Evolutionary conservation across 2,888 invertebrate species (phyloP), one percentile per base, ranked within the genome.

Genomic region (Aethes cnicana): DNA sequence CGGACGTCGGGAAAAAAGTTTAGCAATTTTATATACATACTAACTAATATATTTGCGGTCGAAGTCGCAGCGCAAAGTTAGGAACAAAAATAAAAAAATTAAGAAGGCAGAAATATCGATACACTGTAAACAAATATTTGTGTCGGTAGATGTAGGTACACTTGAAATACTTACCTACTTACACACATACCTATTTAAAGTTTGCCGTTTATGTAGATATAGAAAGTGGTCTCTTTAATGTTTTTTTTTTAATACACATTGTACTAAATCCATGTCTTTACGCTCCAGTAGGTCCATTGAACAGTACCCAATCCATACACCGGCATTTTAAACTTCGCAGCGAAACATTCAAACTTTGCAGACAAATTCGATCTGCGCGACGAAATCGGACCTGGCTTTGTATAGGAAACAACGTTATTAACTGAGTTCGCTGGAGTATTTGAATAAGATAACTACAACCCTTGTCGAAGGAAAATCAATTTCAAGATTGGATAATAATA

Each of bases 261-360:
- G 3, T 12, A 21, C 37, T 12, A 8, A 41, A 41, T 25, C 17
- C 32, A 39, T 32, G 28, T 39, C 28, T 47, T 32, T 14, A 18
- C 32, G 12, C 47, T 32, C 18, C 32, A 12, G 37, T 21, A 30
- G 37, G 36, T 50, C 21, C 30, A 37, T 43, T 42, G 26, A 42
- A 20, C 35, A 47, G 41, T 39, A 32, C 37, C 32, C 12, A n/a
- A n/a, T 25, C 44, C 65, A 67, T 69, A 72, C 61, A 74, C 70
- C 64, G 69, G 66, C 72, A 70, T 73, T 77, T 72, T 72, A 72
- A 77, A 79, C 77, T 77, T 72, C 65, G 63, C 62, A 66, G 72
- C 74, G 79, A 81, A 84, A 79, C 86, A 83, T 84, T 82, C 83
- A 84, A 89, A 89, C 88, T 89, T 89, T 79, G 86, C 86, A 89